Percentiles rank a stretch among this genome's conserved stretches.
phyloP scores from a whole-genome alignment of 2,888 invertebrate species.

The Aporophyla nigra region DNA sequence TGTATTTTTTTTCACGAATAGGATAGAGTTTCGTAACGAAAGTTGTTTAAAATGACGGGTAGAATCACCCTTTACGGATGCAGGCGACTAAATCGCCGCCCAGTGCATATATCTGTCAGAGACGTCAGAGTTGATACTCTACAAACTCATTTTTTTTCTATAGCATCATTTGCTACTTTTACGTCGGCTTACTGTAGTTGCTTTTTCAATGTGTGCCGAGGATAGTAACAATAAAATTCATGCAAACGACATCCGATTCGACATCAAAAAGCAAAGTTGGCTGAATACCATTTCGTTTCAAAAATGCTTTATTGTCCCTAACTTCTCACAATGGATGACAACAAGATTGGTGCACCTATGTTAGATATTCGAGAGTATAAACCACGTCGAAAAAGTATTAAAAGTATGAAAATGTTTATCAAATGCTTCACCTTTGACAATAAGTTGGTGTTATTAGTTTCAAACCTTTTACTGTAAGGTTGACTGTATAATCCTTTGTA shows the following conservation, averaged over 20 bases:
- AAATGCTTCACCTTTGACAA: background rate
- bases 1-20: no score
- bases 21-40: no score
- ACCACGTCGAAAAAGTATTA: background rate
- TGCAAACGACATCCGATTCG: background rate
- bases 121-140: background rate
- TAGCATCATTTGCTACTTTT: no score
- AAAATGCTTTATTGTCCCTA: constrained; percentile 16
- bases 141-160: background rate
- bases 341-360: background rate
- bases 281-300: background rate
- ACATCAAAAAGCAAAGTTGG: constrained; percentile 1
- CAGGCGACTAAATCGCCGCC: no score
- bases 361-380: constrained; percentile 3
- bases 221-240: background rate
- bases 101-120: background rate
- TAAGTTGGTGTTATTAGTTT: background rate
- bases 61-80: no score
- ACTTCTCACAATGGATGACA: background rate
- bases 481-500: background rate
- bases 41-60: no score
- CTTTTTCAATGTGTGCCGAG: background rate
- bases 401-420: background rate
- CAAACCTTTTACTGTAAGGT: background rate
- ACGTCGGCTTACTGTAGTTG: background rate